A percentile compares a stretch with the other conserved stretches of the same genome.
Evolutionary conservation across 2,888 invertebrate species (phyloP).

Genomic region (Microctonus brassicae): DNA sequence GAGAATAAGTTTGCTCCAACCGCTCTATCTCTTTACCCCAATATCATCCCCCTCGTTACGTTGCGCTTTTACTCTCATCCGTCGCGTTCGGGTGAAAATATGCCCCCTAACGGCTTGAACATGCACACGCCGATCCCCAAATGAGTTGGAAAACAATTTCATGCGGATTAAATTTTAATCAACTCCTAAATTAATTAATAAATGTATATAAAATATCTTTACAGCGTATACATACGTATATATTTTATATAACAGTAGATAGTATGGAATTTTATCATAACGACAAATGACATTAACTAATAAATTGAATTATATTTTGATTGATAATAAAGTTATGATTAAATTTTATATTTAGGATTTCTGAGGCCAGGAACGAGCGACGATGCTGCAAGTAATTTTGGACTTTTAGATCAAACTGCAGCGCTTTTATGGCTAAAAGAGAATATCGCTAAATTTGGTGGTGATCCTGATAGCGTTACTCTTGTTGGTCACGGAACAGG

Average conservation of each 20-base stretch:
- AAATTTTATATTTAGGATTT: conserved; percentile 74
- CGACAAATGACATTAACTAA: neutral
- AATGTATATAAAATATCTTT: conserved; percentile 30
- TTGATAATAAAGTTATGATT: conserved; percentile 6
- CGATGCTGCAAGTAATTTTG: conserved; percentile 88
- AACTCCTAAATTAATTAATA: conserved; percentile 45
- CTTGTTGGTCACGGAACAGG: conserved; percentile 96
- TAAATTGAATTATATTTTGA: conserved; percentile 1
- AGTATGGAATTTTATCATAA: neutral
- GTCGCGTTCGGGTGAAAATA: conserved; percentile 21
- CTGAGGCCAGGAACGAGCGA: conserved; percentile 83
- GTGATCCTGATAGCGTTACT: conserved; percentile 89
- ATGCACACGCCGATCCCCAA: conserved; percentile 15
- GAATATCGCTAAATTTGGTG: conserved; percentile 92
- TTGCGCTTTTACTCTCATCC: conserved; percentile 4
- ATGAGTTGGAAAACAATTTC: conserved; percentile 43
- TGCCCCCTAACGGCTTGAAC: neutral
- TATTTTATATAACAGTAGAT: neutral
- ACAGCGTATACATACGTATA: neutral
- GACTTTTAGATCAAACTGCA: conserved; percentile 93
- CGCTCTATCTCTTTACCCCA: conserved; percentile 25
- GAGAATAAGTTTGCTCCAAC: conserved; percentile 40
- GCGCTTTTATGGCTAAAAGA: conserved; percentile 95
- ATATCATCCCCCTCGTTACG: neutral
- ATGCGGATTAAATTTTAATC: conserved; percentile 44